These are phyloP conservation scores for Philotrypesis tridentata DNA, from an alignment of 1,140 invertebrate genomes.

Conservation along the genomic window DNA sequence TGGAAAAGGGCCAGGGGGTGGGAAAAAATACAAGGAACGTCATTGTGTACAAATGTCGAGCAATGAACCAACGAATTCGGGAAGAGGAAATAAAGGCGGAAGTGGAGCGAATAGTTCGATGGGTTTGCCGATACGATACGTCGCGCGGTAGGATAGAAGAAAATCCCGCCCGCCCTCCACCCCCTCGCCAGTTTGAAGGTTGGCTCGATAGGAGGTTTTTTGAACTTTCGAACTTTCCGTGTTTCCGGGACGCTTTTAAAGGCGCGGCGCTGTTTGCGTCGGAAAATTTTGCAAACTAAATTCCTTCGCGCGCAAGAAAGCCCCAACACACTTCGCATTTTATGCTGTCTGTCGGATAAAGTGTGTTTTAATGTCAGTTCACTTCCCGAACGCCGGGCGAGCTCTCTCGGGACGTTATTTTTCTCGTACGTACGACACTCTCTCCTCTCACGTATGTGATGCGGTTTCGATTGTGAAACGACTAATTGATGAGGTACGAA, in stretches of 20 bases:
- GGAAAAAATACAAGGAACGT: slow-evolving; percentile 55
- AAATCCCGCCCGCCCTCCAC: slow-evolving; percentile 44
- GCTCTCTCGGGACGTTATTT: background rate
- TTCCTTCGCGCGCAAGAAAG: background rate
- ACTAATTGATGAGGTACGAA: background rate
- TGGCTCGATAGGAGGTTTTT: slow-evolving; percentile 30
- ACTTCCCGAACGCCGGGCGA: background rate
- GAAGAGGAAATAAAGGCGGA: slow-evolving; percentile 73
- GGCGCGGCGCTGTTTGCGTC: background rate
- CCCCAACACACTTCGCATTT: background rate
- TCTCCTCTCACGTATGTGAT: background rate
- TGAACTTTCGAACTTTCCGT: slow-evolving; percentile 44
- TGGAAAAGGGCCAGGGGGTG: slow-evolving; percentile 22
- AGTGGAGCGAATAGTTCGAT: slow-evolving; percentile 66
- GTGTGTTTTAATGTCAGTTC: background rate
- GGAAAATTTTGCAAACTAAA: slow-evolving; percentile 30
- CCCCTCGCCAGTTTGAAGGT: slow-evolving; percentile 31
- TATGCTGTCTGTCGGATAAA: background rate
- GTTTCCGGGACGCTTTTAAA: slow-evolving; percentile 31
- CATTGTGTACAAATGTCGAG: slow-evolving; percentile 65
- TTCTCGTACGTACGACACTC: background rate
- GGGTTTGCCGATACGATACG: slow-evolving; percentile 66
- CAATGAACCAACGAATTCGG: slow-evolving; percentile 79
- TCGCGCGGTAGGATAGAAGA: slow-evolving; percentile 50
- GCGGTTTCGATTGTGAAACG: background rate